These are phyloP conservation scores for Julus scandinavius DNA, from an alignment of 2,888 invertebrate species.

Conservation along the genomic window DNA sequence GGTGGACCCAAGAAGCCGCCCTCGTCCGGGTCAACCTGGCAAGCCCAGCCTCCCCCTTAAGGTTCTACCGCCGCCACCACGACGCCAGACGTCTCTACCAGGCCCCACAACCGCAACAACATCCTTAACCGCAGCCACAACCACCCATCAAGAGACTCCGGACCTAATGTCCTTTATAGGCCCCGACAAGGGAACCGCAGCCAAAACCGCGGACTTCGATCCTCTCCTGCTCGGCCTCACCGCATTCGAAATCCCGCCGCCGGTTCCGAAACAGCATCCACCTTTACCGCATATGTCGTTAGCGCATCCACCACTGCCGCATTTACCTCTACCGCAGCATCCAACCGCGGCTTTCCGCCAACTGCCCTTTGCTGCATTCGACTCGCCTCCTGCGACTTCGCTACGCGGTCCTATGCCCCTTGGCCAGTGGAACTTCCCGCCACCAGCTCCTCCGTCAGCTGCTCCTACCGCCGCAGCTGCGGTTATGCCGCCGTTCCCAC, in stretches of 20 bases:
- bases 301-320: too few relatives aligned
- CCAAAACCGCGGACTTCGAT: neutral
- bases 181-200: neutral
- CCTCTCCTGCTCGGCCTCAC: neutral
- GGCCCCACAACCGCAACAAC: neutral
- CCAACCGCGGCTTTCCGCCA: neutral
- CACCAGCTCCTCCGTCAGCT: neutral
- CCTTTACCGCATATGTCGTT: too few relatives aligned
- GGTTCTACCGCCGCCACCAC: slow-evolving; percentile 45
- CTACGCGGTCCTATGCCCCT: slow-evolving; percentile 50
- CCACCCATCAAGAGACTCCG: neutral
- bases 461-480: neutral
- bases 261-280: neutral
- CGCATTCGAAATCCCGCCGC: neutral
- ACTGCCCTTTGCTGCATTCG: neutral
- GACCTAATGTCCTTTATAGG: slow-evolving; percentile 53
- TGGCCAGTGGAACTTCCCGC: slow-evolving; percentile 55
- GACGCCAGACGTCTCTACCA: slow-evolving; percentile 34
- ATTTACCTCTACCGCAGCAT: neutral
- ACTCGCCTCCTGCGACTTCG: neutral
- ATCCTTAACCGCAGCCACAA: too few relatives aligned
- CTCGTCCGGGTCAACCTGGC: neutral
- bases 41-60: neutral
- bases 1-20: neutral
- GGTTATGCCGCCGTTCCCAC: neutral